Percentiles rank a stretch among this genome's conserved stretches.
phyloP scores from a whole-genome alignment of 2,797 vertebrate species.

The Fundulus diaphanus region DNA sequence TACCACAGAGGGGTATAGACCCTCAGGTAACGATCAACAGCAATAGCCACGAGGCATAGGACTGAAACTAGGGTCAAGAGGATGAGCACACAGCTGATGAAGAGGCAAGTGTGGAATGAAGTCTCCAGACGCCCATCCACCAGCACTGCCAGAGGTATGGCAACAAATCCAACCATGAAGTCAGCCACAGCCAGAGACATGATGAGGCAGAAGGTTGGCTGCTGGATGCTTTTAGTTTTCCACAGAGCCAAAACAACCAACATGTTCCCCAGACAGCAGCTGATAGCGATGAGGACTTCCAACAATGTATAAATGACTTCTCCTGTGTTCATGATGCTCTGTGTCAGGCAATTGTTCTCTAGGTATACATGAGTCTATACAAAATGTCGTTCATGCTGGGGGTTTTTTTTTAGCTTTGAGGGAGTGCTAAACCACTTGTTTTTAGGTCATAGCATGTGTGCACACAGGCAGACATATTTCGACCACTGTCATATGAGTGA shows the following conservation, averaged over 20 bases:
- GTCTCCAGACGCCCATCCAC: slow-evolving; percentile 69
- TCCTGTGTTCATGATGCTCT: slow-evolving; percentile 1
- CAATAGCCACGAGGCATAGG: slow-evolving; percentile 85
- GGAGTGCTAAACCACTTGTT: no score
- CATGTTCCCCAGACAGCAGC: slow-evolving; percentile 82
- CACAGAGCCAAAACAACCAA: slow-evolving; percentile 86
- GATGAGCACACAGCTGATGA: slow-evolving; percentile 84
- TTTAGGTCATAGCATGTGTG: no score
- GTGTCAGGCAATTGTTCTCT: not conserved
- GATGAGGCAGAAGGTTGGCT: slow-evolving; percentile 86
- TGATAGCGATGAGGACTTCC: slow-evolving; percentile 68
- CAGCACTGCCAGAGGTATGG: slow-evolving; percentile 84
- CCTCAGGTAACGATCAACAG: slow-evolving; percentile 87
- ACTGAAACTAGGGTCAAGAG: slow-evolving; percentile 85
- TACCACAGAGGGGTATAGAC: slow-evolving; percentile 83
- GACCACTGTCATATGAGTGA: not conserved
- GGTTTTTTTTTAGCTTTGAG: not conserved
- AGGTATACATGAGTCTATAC: not conserved
- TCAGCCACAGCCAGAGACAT: slow-evolving; percentile 89
- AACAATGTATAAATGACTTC: slow-evolving; percentile 47
- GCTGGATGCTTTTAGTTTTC: slow-evolving; percentile 70
- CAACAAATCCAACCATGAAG: slow-evolving; percentile 83
- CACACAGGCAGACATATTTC: not conserved
- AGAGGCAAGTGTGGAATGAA: slow-evolving; percentile 82
- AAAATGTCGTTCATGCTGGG: not conserved